Conservation (phyloP, 2,113 vertebrate species). For the Cheirogaleus medius region DNA sequence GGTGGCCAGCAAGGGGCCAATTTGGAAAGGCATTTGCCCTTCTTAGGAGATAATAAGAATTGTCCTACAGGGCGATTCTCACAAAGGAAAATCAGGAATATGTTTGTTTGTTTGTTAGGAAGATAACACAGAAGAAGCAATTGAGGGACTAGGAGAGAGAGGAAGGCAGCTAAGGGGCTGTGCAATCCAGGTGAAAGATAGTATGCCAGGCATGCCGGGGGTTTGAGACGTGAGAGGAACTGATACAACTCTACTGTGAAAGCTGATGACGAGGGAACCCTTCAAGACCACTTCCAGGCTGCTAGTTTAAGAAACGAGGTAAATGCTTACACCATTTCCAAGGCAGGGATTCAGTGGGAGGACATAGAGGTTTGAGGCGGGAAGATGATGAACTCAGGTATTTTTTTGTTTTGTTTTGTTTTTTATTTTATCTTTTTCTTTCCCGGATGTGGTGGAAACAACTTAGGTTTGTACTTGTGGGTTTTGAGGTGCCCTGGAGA, state of each 20-base stretch:
- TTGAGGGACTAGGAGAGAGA: background rate
- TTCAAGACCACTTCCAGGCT: background rate
- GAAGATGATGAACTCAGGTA: background rate
- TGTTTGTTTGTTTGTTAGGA: background rate
- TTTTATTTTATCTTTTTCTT: no score
- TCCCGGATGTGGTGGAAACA: no score
- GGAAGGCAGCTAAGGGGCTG: background rate
- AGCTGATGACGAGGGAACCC: background rate
- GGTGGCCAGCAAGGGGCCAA: background rate
- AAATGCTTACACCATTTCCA: background rate
- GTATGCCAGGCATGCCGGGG: fast-evolving
- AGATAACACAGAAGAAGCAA: background rate
- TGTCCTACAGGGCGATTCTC: background rate
- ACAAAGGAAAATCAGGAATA: background rate
- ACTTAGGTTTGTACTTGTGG: background rate
- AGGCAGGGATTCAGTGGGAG: background rate
- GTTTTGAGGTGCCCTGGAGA: background rate
- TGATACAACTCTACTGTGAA: background rate
- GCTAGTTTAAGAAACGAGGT: background rate
- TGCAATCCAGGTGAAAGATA: background rate
- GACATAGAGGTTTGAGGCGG: background rate
- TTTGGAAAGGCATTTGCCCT: background rate
- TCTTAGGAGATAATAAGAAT: background rate
- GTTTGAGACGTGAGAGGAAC: background rate
- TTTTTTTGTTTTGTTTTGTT: no score